phyloP scores from a whole-genome alignment of 2,797 vertebrate species.

The Carapus acus region DNA sequence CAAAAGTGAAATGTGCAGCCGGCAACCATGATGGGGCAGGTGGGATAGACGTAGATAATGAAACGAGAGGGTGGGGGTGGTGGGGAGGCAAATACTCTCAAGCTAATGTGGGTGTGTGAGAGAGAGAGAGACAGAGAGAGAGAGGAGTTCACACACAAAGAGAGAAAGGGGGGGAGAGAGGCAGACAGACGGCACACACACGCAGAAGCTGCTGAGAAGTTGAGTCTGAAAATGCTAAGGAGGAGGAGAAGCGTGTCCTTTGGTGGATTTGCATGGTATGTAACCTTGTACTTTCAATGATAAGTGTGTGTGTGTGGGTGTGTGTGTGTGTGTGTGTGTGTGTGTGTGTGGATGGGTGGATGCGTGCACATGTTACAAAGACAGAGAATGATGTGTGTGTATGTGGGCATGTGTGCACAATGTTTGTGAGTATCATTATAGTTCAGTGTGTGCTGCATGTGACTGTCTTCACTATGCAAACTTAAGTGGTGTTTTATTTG shows the following conservation, averaged over 20 bases:
- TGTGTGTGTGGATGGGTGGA: slow-evolving; percentile 1
- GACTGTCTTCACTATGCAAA: too few relatives aligned
- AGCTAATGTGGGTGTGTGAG: too few relatives aligned
- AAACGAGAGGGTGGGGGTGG: too few relatives aligned
- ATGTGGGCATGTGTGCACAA: too few relatives aligned
- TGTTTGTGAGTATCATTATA: too few relatives aligned
- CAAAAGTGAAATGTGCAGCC: slow-evolving; percentile 20
- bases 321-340: slow-evolving; percentile 2
- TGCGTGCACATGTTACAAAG: too few relatives aligned
- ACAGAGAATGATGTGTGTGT: too few relatives aligned
- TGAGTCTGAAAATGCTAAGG: slow-evolving; percentile 76
- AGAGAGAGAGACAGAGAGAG: slow-evolving; percentile 9
- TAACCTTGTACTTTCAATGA: slow-evolving; percentile 41
- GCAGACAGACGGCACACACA: slow-evolving; percentile 25
- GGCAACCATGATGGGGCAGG: slow-evolving; percentile 13
- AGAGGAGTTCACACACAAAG: slow-evolving; percentile 19
- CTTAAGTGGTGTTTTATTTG: too few relatives aligned
- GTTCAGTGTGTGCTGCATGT: too few relatives aligned
- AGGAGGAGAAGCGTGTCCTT: slow-evolving; percentile 91
- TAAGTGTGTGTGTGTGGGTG: not conserved
- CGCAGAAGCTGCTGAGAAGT: slow-evolving; percentile 33
- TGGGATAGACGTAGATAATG: slow-evolving; percentile 25
- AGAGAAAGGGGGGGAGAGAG: slow-evolving; percentile 8
- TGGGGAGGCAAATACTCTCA: too few relatives aligned
- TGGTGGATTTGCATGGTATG: slow-evolving; percentile 92